phyloP scores from a whole-genome alignment of 2,888 invertebrate genomes.

The Stictocephala bisonia region DNA sequence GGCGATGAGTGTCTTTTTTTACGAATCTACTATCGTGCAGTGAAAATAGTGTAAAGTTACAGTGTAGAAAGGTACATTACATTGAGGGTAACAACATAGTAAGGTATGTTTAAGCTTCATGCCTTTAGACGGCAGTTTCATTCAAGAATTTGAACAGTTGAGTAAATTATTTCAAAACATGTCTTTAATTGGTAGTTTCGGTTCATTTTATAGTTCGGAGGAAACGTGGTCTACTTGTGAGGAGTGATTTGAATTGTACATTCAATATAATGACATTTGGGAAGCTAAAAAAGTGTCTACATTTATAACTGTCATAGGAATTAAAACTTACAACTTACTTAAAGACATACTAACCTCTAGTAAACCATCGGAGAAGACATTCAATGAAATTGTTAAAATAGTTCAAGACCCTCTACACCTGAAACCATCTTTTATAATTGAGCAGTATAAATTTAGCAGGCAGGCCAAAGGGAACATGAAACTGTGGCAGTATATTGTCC shows the following conservation, averaged over 20 bases:
- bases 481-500: neutral
- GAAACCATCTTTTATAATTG: conserved; percentile 5
- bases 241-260: neutral
- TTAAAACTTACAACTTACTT: conserved; percentile 15
- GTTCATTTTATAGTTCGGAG: too few species aligned
- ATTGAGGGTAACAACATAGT: too few species aligned
- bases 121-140: too few species aligned
- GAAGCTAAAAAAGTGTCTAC: neutral
- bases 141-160: too few species aligned
- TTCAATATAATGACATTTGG: neutral
- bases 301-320: neutral
- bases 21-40: too few species aligned
- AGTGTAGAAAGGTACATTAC: too few species aligned
- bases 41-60: too few species aligned
- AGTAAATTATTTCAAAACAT: too few species aligned
- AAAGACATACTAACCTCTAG: neutral
- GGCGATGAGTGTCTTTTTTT: too few species aligned
- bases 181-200: too few species aligned
- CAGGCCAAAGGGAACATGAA: neutral
- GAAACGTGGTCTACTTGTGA: neutral
- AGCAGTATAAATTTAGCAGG: conserved; percentile 5
- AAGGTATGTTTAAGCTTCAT: too few species aligned
- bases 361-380: neutral
- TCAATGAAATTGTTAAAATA: too few species aligned
- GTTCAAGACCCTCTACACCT: neutral